Evolutionary conservation across 2,113 vertebrate species (phyloP).

Genomic region (Corapipo altera): DNA sequence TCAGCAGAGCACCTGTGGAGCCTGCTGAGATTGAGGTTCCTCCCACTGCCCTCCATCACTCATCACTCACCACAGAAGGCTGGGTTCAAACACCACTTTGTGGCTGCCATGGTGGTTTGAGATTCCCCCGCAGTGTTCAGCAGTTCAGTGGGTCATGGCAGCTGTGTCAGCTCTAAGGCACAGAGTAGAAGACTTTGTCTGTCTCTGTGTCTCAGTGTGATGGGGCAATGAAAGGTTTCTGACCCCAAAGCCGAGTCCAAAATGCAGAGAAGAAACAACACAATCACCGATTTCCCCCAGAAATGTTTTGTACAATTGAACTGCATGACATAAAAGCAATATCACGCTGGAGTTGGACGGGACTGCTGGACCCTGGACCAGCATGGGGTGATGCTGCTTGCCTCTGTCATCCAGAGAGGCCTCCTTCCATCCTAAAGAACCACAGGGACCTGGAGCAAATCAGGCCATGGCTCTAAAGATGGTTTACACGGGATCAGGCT

Average conservation of each 20-base stretch:
- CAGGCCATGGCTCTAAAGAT: background rate
- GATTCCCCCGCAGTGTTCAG: background rate
- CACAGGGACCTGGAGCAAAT: background rate
- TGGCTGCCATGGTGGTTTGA: background rate
- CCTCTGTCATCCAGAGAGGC: background rate
- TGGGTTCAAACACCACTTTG: background rate
- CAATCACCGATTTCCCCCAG: background rate
- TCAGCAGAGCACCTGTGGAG: background rate
- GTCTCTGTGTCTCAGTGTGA: background rate
- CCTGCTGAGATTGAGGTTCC: background rate
- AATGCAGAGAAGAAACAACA: background rate
- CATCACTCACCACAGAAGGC: background rate
- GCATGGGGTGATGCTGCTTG: rapidly evolving
- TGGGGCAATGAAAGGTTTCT: background rate
- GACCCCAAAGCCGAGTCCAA: background rate
- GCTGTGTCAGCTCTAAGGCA: background rate
- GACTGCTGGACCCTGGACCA: background rate
- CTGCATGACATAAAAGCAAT: background rate
- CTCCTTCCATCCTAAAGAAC: background rate
- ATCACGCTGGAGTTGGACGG: background rate
- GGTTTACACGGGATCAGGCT: background rate
- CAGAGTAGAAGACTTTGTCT: background rate
- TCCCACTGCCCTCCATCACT: background rate
- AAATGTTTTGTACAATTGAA: background rate
- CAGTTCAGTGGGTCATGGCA: background rate